A percentile compares a stretch with the other conserved stretches of the same genome.
Conservation (phyloP, 2,113 vertebrate genomes). For the Vidua chalybeata region DNA sequence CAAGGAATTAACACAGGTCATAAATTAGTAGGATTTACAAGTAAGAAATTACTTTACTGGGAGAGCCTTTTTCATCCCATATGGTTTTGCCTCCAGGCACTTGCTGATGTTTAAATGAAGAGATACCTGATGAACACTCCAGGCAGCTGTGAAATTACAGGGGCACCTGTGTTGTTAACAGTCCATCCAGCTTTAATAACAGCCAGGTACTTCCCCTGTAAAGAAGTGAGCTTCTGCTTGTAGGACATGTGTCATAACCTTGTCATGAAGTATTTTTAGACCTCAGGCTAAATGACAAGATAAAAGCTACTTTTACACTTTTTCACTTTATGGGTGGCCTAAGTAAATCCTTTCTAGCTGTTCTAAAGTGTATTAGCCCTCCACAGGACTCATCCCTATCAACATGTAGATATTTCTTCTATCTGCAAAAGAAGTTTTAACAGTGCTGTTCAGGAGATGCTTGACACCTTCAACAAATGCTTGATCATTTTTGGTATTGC, state of each 20-base stretch:
- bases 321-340: neutral
- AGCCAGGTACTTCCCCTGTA: slow-evolving; percentile 3
- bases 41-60: slow-evolving; percentile 42
- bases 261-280: slow-evolving; percentile 29
- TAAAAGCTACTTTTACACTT: slow-evolving; percentile 26
- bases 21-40: slow-evolving; percentile 68
- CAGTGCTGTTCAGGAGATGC: neutral
- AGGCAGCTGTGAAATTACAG: slow-evolving; percentile 39
- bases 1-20: slow-evolving; percentile 55
- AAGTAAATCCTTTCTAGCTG: slow-evolving; percentile 36
- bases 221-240: neutral
- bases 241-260: slow-evolving; percentile 25
- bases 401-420: neutral
- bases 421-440: slow-evolving; percentile 2
- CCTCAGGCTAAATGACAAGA: slow-evolving; percentile 13
- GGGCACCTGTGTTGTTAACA: slow-evolving; percentile 10
- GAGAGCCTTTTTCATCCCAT: slow-evolving; percentile 40
- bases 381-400: neutral
- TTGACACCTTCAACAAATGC: neutral
- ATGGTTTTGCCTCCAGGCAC: neutral
- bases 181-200: slow-evolving; percentile 3
- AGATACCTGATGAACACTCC: slow-evolving; percentile 13
- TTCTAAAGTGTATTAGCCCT: slow-evolving; percentile 39
- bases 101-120: slow-evolving; percentile 22
- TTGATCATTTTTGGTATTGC: neutral